Percentiles rank a stretch among this genome's conserved stretches.
Conservation (phyloP, 2,113 vertebrate genomes). For the Microcebus jonahi region DNA sequence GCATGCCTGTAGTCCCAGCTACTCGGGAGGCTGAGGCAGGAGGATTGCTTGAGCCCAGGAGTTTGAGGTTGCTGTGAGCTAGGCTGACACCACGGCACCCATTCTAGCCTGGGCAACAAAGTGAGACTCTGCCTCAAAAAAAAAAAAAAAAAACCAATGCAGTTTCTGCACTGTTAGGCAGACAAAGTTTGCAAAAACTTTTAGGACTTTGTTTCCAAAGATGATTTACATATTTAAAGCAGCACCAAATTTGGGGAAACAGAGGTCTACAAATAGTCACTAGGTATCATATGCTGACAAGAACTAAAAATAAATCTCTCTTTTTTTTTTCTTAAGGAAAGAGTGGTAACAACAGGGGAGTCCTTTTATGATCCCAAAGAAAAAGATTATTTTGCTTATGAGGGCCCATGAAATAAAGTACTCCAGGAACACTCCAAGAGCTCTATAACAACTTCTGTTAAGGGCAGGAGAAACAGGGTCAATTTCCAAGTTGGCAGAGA, state of each 20-base stretch:
- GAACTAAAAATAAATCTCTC: neutral
- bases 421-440: neutral
- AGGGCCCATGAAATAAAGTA: neutral
- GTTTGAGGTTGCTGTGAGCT: too few species aligned
- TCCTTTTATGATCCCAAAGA: neutral
- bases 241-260: neutral
- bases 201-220: constrained; percentile 2
- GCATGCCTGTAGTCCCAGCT: too few species aligned
- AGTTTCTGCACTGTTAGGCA: neutral
- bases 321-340: neutral
- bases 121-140: too few species aligned
- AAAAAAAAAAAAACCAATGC: neutral
- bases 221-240: neutral
- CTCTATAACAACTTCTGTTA: neutral
- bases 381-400: neutral
- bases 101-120: too few species aligned
- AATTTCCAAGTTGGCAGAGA: constrained; percentile 9
- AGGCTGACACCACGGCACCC: too few species aligned
- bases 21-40: too few species aligned
- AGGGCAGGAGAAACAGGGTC: neutral
- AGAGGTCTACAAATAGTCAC: neutral
- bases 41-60: too few species aligned
- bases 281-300: neutral
- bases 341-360: neutral
- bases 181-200: neutral